Conservation (phyloP, 2,113 vertebrate genomes). For the Heterocephalus glaber region DNA sequence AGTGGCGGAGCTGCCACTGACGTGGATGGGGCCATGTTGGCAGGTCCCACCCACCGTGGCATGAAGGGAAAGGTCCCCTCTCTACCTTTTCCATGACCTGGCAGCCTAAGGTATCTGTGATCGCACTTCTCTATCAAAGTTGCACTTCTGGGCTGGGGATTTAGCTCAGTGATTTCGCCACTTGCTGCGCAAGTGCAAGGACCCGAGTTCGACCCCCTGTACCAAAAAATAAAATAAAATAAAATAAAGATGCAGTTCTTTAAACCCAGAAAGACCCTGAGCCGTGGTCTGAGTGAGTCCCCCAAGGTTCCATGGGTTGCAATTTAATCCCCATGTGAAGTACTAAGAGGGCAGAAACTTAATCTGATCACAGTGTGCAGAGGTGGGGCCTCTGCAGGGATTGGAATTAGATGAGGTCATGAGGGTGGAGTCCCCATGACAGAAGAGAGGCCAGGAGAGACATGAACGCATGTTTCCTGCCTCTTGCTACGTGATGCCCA, state of each 20-base stretch:
- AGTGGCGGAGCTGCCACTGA: background rate
- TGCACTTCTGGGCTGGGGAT: too few species aligned
- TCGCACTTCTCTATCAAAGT: background rate
- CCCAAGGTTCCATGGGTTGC: background rate
- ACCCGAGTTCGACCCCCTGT: too few species aligned
- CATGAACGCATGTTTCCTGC: too few species aligned
- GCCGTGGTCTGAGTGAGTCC: background rate
- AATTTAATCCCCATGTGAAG: background rate
- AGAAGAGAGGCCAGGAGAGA: too few species aligned
- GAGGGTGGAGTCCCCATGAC: too few species aligned
- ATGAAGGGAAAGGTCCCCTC: background rate
- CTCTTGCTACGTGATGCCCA: too few species aligned
- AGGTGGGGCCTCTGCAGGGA: background rate
- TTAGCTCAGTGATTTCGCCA: too few species aligned
- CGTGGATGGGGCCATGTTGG: background rate
- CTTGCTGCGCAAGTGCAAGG: too few species aligned
- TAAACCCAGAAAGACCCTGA: background rate
- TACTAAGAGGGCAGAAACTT: too few species aligned
- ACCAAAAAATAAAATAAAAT: too few species aligned
- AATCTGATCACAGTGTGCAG: background rate
- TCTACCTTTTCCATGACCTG: background rate
- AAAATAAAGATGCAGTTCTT: background rate
- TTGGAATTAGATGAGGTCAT: too few species aligned
- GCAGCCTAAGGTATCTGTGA: background rate
- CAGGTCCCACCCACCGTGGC: background rate